A percentile compares a stretch with the other conserved stretches of the same genome.
phyloP scores from a whole-genome alignment of 2,888 invertebrate genomes.

The Drosophila melanosoma region DNA sequence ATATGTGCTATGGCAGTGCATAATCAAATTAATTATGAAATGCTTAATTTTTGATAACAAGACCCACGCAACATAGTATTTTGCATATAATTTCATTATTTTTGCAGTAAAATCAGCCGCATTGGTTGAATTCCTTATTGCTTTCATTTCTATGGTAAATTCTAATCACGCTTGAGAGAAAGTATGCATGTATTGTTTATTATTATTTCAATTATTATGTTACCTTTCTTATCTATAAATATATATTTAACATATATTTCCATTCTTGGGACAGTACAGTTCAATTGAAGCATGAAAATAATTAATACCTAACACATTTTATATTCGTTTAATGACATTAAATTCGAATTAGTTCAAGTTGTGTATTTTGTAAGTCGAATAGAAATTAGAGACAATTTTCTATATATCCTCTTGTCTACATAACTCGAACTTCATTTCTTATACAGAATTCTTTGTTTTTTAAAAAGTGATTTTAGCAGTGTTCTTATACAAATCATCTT shows the following conservation, averaged over 20 bases:
- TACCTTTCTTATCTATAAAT: not conserved
- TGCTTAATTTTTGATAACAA: constrained; percentile 19
- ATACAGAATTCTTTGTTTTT: no score
- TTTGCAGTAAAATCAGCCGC: not conserved
- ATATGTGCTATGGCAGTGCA: constrained; percentile 21
- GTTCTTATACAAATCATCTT: not conserved
- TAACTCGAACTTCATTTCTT: not conserved
- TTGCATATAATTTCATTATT: not conserved
- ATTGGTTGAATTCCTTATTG: not conserved
- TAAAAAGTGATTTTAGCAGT: not conserved
- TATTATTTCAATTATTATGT: not conserved
- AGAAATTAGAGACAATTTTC: not conserved
- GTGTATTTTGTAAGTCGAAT: not conserved
- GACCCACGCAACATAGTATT: constrained; percentile 1
- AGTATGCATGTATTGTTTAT: not conserved
- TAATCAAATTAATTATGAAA: constrained; percentile 37
- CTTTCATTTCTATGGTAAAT: not conserved
- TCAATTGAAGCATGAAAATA: not conserved
- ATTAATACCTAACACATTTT: not conserved
- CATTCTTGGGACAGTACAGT: not conserved
- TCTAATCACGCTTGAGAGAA: not conserved
- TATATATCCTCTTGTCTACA: not conserved
- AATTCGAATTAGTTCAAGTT: not conserved
- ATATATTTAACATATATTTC: not conserved
- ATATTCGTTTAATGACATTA: not conserved